These are phyloP conservation scores for Melanostoma mellinum DNA, from an alignment of 2,888 invertebrate species.

Conservation along the genomic window DNA sequence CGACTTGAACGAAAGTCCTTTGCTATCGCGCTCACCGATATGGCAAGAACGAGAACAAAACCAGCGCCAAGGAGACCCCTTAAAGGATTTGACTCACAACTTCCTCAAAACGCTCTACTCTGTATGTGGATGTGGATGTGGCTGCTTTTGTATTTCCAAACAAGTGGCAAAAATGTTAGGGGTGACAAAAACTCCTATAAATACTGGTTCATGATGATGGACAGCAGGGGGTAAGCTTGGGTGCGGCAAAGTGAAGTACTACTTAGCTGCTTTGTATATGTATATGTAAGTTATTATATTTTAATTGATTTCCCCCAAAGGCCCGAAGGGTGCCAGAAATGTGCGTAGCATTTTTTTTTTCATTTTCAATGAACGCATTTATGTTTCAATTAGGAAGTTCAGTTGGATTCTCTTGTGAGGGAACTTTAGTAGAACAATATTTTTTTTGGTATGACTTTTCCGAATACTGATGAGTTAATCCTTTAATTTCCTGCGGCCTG, in stretches of 20 bases:
- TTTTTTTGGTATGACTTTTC: conserved; percentile 23
- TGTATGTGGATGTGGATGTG: conserved; percentile 19
- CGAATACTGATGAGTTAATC: conserved; percentile 56
- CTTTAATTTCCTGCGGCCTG: conserved; percentile 38
- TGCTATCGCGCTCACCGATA: conserved; percentile 1
- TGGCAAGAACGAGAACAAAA: conserved; percentile 36
- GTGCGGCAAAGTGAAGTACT: conserved; percentile 32
- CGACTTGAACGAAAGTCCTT: conserved; percentile 1
- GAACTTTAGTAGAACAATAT: conserved; percentile 32
- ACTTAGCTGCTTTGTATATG: conserved; percentile 18
- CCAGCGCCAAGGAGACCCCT: conserved; percentile 43
- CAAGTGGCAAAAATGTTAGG: conserved; percentile 65
- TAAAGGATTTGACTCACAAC: conserved; percentile 65
- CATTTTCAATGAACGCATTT: conserved; percentile 76
- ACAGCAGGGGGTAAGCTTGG: conserved; percentile 6
- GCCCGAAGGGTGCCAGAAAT: conserved; percentile 35
- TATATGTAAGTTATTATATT: conserved; percentile 40
- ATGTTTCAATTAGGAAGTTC: conserved; percentile 77
- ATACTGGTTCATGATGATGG: conserved; percentile 13
- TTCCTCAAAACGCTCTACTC: conserved; percentile 22
- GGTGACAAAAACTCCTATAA: conserved; percentile 43
- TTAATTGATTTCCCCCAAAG: conserved; percentile 63
- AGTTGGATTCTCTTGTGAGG: conserved; percentile 39
- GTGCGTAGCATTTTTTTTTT: conserved; percentile 49
- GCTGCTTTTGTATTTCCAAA: conserved; percentile 57